A percentile compares a stretch with the other conserved stretches of the same genome.
phyloP scores from a whole-genome alignment of 2,888 invertebrate genomes.

The Drosophila pegasa region DNA sequence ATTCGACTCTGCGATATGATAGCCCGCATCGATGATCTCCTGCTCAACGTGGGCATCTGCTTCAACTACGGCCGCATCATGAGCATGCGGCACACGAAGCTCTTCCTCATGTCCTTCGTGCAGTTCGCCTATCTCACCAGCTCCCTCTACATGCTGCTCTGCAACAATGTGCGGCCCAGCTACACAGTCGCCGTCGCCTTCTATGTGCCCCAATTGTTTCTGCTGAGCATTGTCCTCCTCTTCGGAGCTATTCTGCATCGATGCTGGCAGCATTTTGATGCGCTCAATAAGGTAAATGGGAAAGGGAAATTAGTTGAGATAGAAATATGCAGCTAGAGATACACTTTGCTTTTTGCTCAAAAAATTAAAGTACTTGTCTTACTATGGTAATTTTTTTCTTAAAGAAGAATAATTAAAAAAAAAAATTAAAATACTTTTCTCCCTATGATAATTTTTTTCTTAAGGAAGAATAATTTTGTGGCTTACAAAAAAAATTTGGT shows the following conservation, averaged over 20 bases:
- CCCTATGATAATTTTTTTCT: too few relatives aligned
- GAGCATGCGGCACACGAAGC: constrained; percentile 67
- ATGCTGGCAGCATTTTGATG: constrained; percentile 75
- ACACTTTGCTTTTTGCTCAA: too few relatives aligned
- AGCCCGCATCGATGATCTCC: constrained; percentile 64
- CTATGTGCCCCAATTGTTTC: constrained; percentile 82
- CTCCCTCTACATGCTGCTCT: constrained; percentile 77
- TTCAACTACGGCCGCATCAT: constrained; percentile 81
- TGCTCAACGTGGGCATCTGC: constrained; percentile 76
- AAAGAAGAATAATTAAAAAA: too few relatives aligned
- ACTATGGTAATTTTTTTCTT: too few relatives aligned
- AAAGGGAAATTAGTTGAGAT: too few relatives aligned
- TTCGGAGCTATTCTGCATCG: constrained; percentile 77
- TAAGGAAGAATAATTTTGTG: too few relatives aligned
- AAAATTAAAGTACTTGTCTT: too few relatives aligned
- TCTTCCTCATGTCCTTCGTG: constrained; percentile 64
- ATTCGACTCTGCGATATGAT: constrained; percentile 73
- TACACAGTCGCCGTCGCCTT: constrained; percentile 82
- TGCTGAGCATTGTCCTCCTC: constrained; percentile 80
- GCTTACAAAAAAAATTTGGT: too few relatives aligned
- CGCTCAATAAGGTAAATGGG: constrained; percentile 80
- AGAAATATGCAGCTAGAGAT: too few relatives aligned
- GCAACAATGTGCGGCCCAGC: constrained; percentile 80
- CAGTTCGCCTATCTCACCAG: constrained; percentile 79
- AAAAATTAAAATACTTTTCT: too few relatives aligned